Percentiles rank a stretch among this genome's conserved stretches.
Conservation (phyloP, 2,797 vertebrate species). For the Rhyacichthys aspro region DNA sequence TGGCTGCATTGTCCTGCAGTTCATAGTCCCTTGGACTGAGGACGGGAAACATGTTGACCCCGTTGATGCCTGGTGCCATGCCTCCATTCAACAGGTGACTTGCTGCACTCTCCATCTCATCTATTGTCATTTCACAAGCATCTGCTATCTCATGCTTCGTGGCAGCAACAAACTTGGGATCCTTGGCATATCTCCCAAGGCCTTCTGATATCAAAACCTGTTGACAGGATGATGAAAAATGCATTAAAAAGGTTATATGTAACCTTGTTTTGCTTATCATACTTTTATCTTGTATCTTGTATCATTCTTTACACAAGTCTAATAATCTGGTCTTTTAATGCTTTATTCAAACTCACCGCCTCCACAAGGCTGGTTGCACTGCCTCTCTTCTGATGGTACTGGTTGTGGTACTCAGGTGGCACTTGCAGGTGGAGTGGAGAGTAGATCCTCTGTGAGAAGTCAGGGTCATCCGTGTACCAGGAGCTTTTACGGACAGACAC, state of each 20-base stretch:
- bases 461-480: conserved; percentile 96
- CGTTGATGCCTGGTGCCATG: conserved; percentile 81
- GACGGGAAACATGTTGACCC: conserved; percentile 86
- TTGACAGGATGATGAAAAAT: conserved; percentile 19
- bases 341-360: conserved; percentile 84
- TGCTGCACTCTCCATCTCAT: conserved; percentile 99
- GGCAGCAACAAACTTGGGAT: conserved; percentile 97
- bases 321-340: background rate
- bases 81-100: conserved; percentile 93
- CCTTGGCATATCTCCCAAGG: conserved; percentile 94
- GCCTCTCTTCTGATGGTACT: conserved; percentile 95
- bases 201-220: conserved; percentile 99
- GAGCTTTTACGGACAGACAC: conserved; percentile 93
- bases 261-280: conserved; percentile 9
- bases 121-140: conserved; percentile 98
- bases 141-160: conserved; percentile 98
- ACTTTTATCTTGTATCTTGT: conserved; percentile 3
- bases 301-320: conserved; percentile 17
- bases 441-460: conserved; percentile 90
- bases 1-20: conserved; percentile 90
- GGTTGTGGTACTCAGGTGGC: conserved; percentile 89
- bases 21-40: conserved; percentile 88
- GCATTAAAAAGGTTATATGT: conserved; percentile 5
- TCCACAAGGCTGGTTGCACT: conserved; percentile 97
- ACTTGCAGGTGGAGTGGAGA: conserved; percentile 92